Evolutionary conservation across 2,888 invertebrate species (phyloP), one percentile per base, ranked within the genome.

Genomic region (Torymus auratus): DNA sequence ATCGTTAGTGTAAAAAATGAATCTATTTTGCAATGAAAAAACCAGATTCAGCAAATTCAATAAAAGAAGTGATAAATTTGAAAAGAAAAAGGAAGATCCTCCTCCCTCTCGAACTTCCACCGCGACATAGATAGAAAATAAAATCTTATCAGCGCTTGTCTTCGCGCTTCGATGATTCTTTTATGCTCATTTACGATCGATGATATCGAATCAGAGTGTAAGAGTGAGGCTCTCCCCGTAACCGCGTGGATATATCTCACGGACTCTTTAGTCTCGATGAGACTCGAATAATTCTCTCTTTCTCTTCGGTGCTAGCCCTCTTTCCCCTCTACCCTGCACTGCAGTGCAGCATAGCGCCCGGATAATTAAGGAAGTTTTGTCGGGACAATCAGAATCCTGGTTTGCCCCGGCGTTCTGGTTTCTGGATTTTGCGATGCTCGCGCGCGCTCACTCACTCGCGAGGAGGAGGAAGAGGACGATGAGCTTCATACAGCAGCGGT

Each of bases 311-410:
- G 7, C n/a, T 15, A 10, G 14, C 13, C 60, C 61, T 10, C 7
- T 23, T 28, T 2, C 60, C 58, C 65, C 20, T 50, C 12, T 5
- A 17, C 23, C 78, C 13, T 41, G 41, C 28, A 28, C 76, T 17
- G 13, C 69, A 23, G 23, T 55, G 64, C 62, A 11, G 11, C n/a
- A 41, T 60, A 62, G 17, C 41, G 10, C 72, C 61, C 73, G 85
- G 88, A 89, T 90, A 90, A 90, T 90, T 90, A 89, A 89, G 88
- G 88, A 90, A 90, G 89, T 90, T 90, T 89, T 86, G 85, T 81
- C 84, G 83, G 87, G 85, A 89, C 88, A 89, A 88, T 89, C 87
- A 87, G 83, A 84, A 83, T 83, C 83, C 80, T 78, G 83, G 83
- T 83, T 82, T 83, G 83, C 82, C 81, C 73, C 67, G 7, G 41